These are phyloP conservation scores for Pygoscelis antarcticus DNA, from an alignment of 2,113 vertebrate genomes.

Conservation along the genomic window DNA sequence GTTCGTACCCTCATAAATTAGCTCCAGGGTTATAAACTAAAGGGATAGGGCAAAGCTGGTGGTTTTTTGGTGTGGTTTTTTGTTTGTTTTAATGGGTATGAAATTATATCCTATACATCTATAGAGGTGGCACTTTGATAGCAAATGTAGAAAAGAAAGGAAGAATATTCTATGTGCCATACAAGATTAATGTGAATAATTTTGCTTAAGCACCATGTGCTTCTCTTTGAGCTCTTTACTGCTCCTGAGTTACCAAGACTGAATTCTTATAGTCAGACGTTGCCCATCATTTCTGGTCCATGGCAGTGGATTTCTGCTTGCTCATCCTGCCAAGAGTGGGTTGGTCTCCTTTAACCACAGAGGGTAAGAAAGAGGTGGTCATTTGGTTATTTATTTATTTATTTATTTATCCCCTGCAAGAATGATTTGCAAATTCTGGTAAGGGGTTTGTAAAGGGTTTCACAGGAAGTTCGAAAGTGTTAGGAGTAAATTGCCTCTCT, in stretches of 20 bases:
- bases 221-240: not conserved
- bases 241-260: not conserved
- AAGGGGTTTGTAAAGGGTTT: not conserved
- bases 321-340: not conserved
- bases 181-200: not conserved
- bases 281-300: not conserved
- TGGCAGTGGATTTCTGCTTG: not conserved
- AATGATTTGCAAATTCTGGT: not conserved
- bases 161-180: not conserved
- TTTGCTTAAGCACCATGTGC: not conserved
- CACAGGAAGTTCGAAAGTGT: not conserved
- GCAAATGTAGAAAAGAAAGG: not conserved
- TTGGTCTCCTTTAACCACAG: not conserved
- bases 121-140: not conserved
- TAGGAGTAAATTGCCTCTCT: not conserved
- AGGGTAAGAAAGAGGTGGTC: not conserved
- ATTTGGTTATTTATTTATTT: not conserved
- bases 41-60: not conserved
- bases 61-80: not conserved
- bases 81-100: not conserved
- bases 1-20: constrained; percentile 29
- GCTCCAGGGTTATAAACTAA: not conserved
- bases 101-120: not conserved
- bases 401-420: not conserved
- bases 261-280: not conserved